Base-by-base conservation (phyloP, 1,140 invertebrate genomes). In the Drosophila nigromelanica region DNA sequence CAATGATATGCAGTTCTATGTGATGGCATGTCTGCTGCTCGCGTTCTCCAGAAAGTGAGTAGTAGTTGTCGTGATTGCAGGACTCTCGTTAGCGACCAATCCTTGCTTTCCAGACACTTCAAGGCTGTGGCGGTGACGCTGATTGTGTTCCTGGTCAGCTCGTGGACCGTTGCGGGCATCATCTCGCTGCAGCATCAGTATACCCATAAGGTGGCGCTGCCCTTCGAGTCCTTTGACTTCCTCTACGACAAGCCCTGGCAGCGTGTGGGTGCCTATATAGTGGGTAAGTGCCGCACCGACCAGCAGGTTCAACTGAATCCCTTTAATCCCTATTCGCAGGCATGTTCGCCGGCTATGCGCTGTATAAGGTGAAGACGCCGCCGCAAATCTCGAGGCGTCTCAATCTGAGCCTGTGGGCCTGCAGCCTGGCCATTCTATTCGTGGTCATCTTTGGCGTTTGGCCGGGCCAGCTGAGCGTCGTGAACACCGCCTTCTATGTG, bases 1-100 rank as follows among this genome's bases (percentile, higher is more conserved):
- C 8, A 97, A 98, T 76, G 97, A 99, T 77, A 98, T 98, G 73
- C 97, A 98, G 90, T 97, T 97, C 86, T 97, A 96, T 90, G 93
- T 96, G 3, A 93, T 97, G 59, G 96, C 95, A 7, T 94, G 95
- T 39, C 91, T 96, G 52, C 85, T 97, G 5, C 92, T 97, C 37
- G 91, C 96, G 2, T 92, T 96, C n/a, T 96, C 96, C 45, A 94
- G 95, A n/a, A 96, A 94, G 94, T 96, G 93, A 93, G 21, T 24
- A 24, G 21, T 4, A 4, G 18, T 18, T n/a, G n/a, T n/a, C n/a
- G 73, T 79, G 24, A 18, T 11, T 30, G 12, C 3, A 6, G 0
- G 15, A 11, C 1, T 8, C 5, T 5, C n/a, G 12, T 33, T 3
- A n/a, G 12, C 33, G 47, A 7, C 33, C 14, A 10, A n/a, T n/a